Evolutionary conservation across 2,113 vertebrate genomes (phyloP).

Genomic region (Myotis brandtii): DNA sequence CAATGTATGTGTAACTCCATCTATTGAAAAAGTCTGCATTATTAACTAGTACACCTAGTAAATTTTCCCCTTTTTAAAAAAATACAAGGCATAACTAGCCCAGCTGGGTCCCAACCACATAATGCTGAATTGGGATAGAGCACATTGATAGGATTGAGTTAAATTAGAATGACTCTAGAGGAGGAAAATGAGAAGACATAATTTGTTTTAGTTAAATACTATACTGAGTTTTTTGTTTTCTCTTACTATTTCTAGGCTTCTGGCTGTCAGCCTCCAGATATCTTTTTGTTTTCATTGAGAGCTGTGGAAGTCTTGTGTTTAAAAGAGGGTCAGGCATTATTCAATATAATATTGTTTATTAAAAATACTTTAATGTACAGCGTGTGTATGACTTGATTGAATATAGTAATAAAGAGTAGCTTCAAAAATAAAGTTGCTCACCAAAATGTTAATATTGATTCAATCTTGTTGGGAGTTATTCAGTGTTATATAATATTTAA

Average conservation of each 20-base stretch:
- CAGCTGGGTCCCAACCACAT: neutral
- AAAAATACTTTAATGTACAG: neutral
- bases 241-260: slow-evolving; percentile 49
- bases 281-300: slow-evolving; percentile 35
- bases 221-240: slow-evolving; percentile 34
- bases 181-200: slow-evolving; percentile 28
- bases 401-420: neutral
- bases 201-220: slow-evolving; percentile 31
- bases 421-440: slow-evolving; percentile 33
- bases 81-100: neutral
- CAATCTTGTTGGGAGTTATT: neutral
- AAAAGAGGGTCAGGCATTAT: neutral
- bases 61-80: neutral
- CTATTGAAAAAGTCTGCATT: too few species aligned
- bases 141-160: neutral
- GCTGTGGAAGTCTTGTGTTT: slow-evolving; percentile 1
- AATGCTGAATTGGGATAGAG: slow-evolving; percentile 40
- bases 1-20: neutral
- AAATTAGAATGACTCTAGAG: slow-evolving; percentile 19
- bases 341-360: neutral
- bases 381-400: neutral
- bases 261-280: neutral
- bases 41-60: too few species aligned
- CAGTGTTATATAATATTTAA: slow-evolving; percentile 23
- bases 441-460: slow-evolving; percentile 38